A percentile compares a stretch with the other conserved stretches of the same genome.
These are phyloP conservation scores for Colossoma macropomum DNA, from an alignment of 2,113 vertebrate species.

Conservation along the genomic window DNA sequence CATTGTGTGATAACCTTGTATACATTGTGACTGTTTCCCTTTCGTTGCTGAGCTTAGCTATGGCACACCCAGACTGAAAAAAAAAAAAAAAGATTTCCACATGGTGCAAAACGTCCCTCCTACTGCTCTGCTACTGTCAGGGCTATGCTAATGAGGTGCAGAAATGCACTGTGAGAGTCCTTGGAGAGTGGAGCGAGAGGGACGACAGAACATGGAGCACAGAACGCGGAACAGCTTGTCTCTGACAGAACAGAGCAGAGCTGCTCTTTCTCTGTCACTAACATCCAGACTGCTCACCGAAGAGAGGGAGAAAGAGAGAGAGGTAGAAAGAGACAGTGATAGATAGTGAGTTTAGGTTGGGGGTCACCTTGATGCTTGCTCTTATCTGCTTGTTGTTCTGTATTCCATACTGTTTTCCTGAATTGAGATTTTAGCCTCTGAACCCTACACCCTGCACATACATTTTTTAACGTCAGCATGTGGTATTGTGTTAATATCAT, in stretches of 20 bases:
- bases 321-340: neutral
- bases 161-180: conserved; percentile 39
- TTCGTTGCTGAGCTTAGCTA: too few relatives aligned
- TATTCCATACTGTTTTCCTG: neutral
- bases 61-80: neutral
- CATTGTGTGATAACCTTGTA: too few relatives aligned
- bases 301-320: neutral
- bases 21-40: too few relatives aligned
- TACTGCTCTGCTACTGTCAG: conserved; percentile 29
- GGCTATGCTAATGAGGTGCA: conserved; percentile 42
- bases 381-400: neutral
- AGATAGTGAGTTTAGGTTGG: neutral
- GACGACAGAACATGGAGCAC: neutral
- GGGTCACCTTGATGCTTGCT: neutral
- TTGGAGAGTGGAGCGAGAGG: conserved; percentile 25
- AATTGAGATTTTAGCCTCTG: too few relatives aligned
- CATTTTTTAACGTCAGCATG: too few relatives aligned
- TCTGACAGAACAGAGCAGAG: conserved; percentile 35
- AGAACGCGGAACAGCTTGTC: conserved; percentile 3
- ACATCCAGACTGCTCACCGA: neutral
- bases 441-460: too few relatives aligned
- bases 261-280: conserved; percentile 7
- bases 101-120: neutral
- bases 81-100: neutral
- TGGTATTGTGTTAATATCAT: too few relatives aligned